phyloP scores from a whole-genome alignment of 2,797 vertebrate species.

The Gallinago solitaria region DNA sequence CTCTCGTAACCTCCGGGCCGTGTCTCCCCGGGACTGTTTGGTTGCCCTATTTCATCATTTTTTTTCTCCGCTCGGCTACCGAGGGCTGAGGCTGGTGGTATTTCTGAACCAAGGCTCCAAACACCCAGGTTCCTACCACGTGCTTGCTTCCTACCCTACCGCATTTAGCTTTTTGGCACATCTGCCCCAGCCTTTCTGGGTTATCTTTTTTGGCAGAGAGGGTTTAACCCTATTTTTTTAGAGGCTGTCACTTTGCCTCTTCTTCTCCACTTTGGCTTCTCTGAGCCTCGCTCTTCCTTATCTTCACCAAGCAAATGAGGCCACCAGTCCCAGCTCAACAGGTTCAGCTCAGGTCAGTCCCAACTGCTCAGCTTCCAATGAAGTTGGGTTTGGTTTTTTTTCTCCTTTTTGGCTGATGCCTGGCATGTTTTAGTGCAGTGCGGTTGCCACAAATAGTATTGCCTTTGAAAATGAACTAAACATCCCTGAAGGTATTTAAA shows the following conservation, averaged over 20 bases:
- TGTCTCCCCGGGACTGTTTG: neutral
- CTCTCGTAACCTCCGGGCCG: neutral
- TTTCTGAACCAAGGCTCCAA: neutral
- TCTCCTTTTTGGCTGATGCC: neutral
- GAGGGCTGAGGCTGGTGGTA: fast-evolving
- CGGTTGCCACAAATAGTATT: neutral
- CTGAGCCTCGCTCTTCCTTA: neutral
- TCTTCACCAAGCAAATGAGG: neutral
- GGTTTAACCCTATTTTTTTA: neutral
- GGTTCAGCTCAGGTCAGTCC: neutral
- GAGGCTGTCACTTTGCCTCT: neutral
- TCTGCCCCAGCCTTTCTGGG: neutral
- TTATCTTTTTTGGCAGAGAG: neutral
- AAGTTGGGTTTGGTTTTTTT: neutral
- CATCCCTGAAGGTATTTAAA: neutral
- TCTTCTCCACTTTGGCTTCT: neutral
- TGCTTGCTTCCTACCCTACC: neutral
- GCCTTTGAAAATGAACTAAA: neutral
- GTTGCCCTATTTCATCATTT: neutral
- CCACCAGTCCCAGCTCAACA: neutral
- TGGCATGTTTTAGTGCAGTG: neutral
- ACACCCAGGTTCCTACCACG: fast-evolving
- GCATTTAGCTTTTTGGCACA: neutral
- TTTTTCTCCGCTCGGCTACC: neutral
- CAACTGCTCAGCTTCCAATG: neutral